Conservation (phyloP, 2,797 vertebrate species). For the Melanotaenia pygmaea region DNA sequence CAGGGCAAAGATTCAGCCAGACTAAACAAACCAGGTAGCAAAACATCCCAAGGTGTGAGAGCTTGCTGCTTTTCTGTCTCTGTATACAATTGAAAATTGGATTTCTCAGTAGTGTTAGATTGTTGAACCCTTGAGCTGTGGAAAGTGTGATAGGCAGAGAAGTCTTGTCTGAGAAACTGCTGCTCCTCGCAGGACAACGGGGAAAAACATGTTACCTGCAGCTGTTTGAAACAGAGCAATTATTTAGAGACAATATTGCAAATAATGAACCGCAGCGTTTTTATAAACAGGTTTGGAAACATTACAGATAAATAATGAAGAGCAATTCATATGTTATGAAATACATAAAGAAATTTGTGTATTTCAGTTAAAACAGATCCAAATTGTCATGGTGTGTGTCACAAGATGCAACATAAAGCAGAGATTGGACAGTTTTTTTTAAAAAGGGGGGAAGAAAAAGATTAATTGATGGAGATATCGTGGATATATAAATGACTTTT, state of each 20-base stretch:
- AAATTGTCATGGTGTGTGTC: neutral
- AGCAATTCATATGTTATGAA: neutral
- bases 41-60: neutral
- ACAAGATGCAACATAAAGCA: too few relatives aligned
- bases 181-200: neutral
- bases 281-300: neutral
- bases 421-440: too few relatives aligned
- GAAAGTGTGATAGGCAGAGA: neutral
- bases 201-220: neutral
- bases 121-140: slow-evolving; percentile 1
- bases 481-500: slow-evolving; percentile 27
- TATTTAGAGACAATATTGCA: neutral
- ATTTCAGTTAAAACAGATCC: neutral
- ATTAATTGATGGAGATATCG: neutral
- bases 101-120: neutral
- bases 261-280: neutral
- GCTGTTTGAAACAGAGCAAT: neutral
- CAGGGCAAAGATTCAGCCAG: neutral
- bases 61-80: neutral
- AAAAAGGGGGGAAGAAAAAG: neutral
- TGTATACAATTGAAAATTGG: neutral
- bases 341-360: neutral
- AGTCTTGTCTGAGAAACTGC: neutral
- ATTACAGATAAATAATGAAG: neutral
- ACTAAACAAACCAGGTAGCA: slow-evolving; percentile 1